Evolutionary conservation across 2,888 invertebrate species (phyloP).

Genomic region (Hoplodrina ambigua): DNA sequence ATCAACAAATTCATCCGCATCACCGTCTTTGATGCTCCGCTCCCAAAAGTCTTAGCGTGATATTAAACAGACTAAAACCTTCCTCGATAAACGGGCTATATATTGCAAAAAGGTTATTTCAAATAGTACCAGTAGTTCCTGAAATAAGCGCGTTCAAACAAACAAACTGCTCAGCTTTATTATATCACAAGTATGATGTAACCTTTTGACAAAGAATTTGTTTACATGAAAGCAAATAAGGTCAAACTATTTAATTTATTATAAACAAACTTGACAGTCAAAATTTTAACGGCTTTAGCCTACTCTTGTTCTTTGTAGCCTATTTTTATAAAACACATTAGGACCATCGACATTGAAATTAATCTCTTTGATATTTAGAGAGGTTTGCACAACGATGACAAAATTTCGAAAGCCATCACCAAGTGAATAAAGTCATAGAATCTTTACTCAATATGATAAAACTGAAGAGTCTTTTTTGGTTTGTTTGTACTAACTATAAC

Average conservation of each 20-base stretch:
- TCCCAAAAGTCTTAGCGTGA: too few species aligned
- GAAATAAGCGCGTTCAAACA: too few species aligned
- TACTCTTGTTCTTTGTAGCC: slow-evolving; percentile 1
- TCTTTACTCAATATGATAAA: too few species aligned
- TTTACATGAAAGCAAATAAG: slow-evolving; percentile 16
- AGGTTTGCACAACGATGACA: background rate
- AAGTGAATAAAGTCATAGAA: background rate
- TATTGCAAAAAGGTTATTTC: too few species aligned
- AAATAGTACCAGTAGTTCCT: too few species aligned
- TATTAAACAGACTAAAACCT: too few species aligned
- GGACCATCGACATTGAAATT: background rate
- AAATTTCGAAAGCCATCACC: background rate
- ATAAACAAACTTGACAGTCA: slow-evolving; percentile 12
- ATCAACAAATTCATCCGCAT: too few species aligned
- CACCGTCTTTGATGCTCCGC: too few species aligned
- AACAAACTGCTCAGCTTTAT: too few species aligned
- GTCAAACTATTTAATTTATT: slow-evolving; percentile 3
- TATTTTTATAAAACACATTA: slow-evolving; percentile 5
- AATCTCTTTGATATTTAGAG: slow-evolving; percentile 5
- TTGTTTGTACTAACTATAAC: too few species aligned
- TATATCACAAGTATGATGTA: background rate
- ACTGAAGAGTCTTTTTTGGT: too few species aligned
- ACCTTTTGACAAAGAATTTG: slow-evolving; percentile 19
- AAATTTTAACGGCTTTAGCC: background rate
- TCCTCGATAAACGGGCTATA: too few species aligned